Base-by-base conservation (phyloP, 2,113 vertebrate genomes). In the Centropristis striata region DNA sequence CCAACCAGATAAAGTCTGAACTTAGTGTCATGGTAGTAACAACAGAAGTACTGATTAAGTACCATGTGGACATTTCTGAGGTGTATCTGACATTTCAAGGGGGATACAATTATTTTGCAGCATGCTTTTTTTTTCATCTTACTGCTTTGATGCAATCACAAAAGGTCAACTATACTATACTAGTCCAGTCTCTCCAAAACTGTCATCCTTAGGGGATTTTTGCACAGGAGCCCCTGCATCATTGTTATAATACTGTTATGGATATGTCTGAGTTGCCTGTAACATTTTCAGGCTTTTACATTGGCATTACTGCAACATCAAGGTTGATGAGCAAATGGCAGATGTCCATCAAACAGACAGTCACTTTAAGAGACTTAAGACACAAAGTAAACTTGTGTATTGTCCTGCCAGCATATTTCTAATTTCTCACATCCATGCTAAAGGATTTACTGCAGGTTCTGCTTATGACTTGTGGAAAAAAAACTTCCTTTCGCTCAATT, bases 381-480 rank as follows among this genome's bases (percentile, higher is more conserved):
- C 36, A 59, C 25, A 58, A n/a, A 58, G 41, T n/a, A 4, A 21
- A 27, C 7, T 5, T 7, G 7, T 18, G 27, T 25, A 4, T n/a
- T 41, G 58, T 36, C 4, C 36, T 25, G 14, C 8, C 27, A 37
- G 36, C 25, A 4, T 28, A 14, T 44, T 71, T 60, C 23, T 9
- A 41, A 75, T 64, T n/a, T n/a, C n/a, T n/a, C 20, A 55, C 42
- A 18, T 5, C 20, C 14, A 10, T 49, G 25, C 41, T 46, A 12
- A 36, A 37, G 10, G 21, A 65, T 39, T 25, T 11, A 25, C 18
- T 15, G 20, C 15, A 25, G 18, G 2, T 54, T 73, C 66, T 74
- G 25, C 55, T 77, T 7, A 28, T 44, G n/a, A 73, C 55, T 77
- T 9, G 23, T 59, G n/a, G n/a, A n/a, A 73, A 77, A 74, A 57